These are phyloP conservation scores for Syngnathus rostellatus DNA, from an alignment of 2,797 vertebrate genomes.

Conservation along the genomic window DNA sequence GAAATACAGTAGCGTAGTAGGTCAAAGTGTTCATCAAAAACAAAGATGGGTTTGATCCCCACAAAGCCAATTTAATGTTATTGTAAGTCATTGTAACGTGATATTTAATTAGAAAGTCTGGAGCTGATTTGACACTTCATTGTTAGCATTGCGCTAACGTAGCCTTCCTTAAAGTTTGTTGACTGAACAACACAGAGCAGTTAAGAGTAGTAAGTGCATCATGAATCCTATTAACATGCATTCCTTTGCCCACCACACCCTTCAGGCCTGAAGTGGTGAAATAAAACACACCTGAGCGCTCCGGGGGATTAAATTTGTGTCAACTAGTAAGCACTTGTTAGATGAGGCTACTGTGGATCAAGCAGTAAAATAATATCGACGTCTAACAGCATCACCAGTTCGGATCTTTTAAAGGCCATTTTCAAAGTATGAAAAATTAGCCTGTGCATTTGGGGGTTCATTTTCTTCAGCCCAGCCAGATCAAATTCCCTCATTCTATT, in stretches of 20 bases:
- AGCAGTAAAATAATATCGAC: slow-evolving; percentile 9
- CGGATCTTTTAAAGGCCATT: background rate
- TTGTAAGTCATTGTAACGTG: background rate
- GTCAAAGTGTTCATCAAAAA: background rate
- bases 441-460: too few species aligned
- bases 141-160: background rate
- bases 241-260: slow-evolving; percentile 33
- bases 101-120: background rate
- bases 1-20: background rate
- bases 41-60: background rate
- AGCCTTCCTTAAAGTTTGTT: background rate
- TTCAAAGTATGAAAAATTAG: background rate
- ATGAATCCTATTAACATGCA: slow-evolving; percentile 41
- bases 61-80: background rate
- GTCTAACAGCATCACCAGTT: background rate
- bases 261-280: slow-evolving; percentile 15
- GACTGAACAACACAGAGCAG: background rate
- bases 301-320: background rate
- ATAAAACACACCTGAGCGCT: slow-evolving; percentile 27
- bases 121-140: background rate
- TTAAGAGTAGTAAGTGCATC: background rate
- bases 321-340: slow-evolving; percentile 49
- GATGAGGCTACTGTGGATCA: slow-evolving; percentile 11
- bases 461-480: too few species aligned
- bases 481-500: too few species aligned